Evolutionary conservation across 2,888 invertebrate genomes (phyloP).

Genomic region (Dynastes grantii): DNA sequence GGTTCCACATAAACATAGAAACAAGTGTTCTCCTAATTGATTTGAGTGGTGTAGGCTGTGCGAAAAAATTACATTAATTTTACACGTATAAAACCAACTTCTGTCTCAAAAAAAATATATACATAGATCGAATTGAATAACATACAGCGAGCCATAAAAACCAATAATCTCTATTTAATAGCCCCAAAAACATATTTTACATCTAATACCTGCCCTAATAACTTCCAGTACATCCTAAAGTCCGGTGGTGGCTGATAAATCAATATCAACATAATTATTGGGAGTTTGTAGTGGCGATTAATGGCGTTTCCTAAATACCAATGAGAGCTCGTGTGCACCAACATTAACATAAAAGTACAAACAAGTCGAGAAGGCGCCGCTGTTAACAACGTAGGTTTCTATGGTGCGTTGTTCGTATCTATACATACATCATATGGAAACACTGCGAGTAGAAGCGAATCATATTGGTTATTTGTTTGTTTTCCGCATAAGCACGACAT

Average conservation of each 20-base stretch:
- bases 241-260: background rate
- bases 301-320: background rate
- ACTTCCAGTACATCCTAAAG: too few relatives aligned
- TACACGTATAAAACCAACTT: too few relatives aligned
- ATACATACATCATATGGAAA: background rate
- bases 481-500: background rate
- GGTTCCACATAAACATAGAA: too few relatives aligned
- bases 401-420: background rate
- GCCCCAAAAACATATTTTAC: too few relatives aligned
- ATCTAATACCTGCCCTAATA: too few relatives aligned
- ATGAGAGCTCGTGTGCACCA: background rate
- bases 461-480: conserved; percentile 16
- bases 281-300: background rate
- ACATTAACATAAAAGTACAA: conserved; percentile 5
- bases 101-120: too few relatives aligned
- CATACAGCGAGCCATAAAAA: too few relatives aligned
- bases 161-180: too few relatives aligned
- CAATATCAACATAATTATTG: background rate
- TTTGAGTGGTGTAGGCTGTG: too few relatives aligned
- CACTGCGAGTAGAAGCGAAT: background rate
- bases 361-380: background rate
- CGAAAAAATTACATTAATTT: too few relatives aligned
- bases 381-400: background rate
- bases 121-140: too few relatives aligned
- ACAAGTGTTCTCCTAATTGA: too few relatives aligned